Conservation (phyloP, 1,140 invertebrate genomes). For the Drosophila dunni region DNA sequence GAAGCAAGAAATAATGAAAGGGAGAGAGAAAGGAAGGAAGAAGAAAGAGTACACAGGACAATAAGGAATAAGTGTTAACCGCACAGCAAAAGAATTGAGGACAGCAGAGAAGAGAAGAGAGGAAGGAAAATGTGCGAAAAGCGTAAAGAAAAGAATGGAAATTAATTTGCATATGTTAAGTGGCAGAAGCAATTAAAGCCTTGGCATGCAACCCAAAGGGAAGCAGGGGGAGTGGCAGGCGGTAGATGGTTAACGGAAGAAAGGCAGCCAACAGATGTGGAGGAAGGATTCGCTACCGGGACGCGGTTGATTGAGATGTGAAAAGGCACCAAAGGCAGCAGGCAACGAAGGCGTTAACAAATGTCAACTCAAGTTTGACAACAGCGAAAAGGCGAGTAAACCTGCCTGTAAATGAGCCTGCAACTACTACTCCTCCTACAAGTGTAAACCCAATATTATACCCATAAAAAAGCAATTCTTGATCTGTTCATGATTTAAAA, state of each 20-base stretch:
- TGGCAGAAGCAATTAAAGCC: slow-evolving; percentile 79
- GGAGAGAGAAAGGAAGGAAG: background rate
- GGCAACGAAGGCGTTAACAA: background rate
- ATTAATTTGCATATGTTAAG: slow-evolving; percentile 83
- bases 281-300: slow-evolving; percentile 13
- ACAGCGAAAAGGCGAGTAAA: background rate
- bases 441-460: too few species aligned
- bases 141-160: slow-evolving; percentile 52
- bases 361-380: slow-evolving; percentile 15
- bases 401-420: too few species aligned
- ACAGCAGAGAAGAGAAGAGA: background rate
- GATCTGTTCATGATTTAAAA: too few species aligned
- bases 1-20: background rate
- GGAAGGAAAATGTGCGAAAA: slow-evolving; percentile 11
- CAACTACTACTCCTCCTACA: too few species aligned
- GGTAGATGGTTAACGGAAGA: slow-evolving; percentile 24
- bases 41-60: slow-evolving; percentile 12
- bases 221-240: background rate
- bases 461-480: too few species aligned
- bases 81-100: slow-evolving; percentile 7
- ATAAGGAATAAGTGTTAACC: slow-evolving; percentile 30
- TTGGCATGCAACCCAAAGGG: slow-evolving; percentile 8
- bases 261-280: slow-evolving; percentile 6
- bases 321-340: slow-evolving; percentile 47
- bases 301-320: slow-evolving; percentile 71